These are phyloP conservation scores for Streptopelia turtur DNA, from an alignment of 2,797 vertebrate species.

Conservation along the genomic window DNA sequence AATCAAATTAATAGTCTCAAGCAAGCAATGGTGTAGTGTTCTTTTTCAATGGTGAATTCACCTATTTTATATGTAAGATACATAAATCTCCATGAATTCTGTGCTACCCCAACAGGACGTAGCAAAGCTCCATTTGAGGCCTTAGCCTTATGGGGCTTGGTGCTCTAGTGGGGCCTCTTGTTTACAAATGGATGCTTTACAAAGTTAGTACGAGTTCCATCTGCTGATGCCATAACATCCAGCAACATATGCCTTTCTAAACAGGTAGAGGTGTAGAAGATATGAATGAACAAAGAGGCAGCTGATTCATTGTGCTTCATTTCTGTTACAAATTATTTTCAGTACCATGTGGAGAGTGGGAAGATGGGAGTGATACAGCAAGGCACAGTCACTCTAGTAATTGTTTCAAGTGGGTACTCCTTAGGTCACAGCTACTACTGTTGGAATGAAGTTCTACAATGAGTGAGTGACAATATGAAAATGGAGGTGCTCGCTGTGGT, in stretches of 20 bases:
- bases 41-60: not conserved
- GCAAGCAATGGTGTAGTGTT: not conserved
- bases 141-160: not conserved
- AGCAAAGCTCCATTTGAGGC: not conserved
- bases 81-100: not conserved
- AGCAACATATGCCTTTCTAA: not conserved
- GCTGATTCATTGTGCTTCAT: not conserved
- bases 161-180: not conserved
- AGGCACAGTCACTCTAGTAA: not conserved
- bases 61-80: not conserved
- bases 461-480: not conserved
- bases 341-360: not conserved
- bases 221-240: not conserved
- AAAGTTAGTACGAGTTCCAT: not conserved
- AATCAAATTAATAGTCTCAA: not conserved
- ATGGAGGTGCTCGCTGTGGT: not conserved
- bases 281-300: not conserved
- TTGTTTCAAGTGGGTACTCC: not conserved
- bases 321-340: not conserved
- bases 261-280: not conserved
- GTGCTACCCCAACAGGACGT: not conserved
- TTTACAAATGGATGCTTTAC: not conserved
- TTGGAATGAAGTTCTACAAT: not conserved
- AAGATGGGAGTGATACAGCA: not conserved
- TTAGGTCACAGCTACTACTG: not conserved